Conservation (phyloP, 2,888 invertebrate species). For the Drosophila nr. perissopoda region DNA sequence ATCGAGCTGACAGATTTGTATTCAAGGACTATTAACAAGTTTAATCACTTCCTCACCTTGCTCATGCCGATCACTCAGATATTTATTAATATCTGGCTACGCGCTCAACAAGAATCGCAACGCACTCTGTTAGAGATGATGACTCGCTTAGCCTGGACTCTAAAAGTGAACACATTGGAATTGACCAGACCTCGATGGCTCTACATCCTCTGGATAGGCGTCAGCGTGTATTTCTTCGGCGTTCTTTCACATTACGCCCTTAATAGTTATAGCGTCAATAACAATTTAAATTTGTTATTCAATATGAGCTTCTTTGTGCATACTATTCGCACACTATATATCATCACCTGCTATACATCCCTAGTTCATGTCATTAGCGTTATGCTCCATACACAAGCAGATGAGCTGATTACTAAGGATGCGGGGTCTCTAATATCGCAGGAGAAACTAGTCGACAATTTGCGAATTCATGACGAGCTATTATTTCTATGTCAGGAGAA, state of each 20-base stretch:
- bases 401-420: background rate
- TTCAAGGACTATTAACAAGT: constrained; percentile 7
- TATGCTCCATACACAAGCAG: constrained; percentile 22
- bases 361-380: constrained; percentile 19
- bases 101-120: constrained; percentile 27
- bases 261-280: background rate
- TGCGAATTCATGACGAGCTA: constrained; percentile 43
- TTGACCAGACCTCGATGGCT: constrained; percentile 25
- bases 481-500: constrained; percentile 36
- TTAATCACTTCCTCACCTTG: background rate
- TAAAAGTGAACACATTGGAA: constrained; percentile 28
- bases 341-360: constrained; percentile 25
- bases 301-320: background rate
- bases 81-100: constrained; percentile 25
- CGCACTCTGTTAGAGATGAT: constrained; percentile 12
- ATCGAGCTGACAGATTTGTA: background rate
- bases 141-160: background rate
- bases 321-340: constrained; percentile 14
- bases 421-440: background rate
- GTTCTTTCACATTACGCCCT: rapidly evolving
- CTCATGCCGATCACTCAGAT: constrained; percentile 13
- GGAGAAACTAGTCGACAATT: constrained; percentile 3
- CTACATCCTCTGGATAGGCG: constrained; percentile 24
- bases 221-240: background rate
- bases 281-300: background rate